Evolutionary conservation across 2,888 invertebrate genomes (phyloP), one percentile per base, ranked within the genome.

Genomic region (Drosophila austrosaltans): DNA sequence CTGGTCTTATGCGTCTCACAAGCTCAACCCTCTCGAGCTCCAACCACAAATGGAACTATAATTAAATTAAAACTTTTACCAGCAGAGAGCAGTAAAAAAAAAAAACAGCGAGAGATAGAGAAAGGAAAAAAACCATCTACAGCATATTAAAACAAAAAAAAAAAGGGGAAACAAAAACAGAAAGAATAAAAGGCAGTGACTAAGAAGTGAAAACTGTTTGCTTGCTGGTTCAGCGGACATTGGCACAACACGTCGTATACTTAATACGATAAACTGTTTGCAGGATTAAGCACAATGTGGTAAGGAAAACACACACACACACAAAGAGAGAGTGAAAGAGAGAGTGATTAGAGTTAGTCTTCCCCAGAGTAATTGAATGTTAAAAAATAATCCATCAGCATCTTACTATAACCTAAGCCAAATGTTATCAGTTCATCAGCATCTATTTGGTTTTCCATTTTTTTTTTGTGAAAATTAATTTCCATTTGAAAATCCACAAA

Each of bases 1-100:
- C 69, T 54, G 75, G 81, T 77, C 79, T 85, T 87, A 85, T 77
- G 78, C 71, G 64, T 72, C 69, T 63, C 25, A 60, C 25, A 22
- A 25, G 8, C 12, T 36, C 22, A 5, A 6, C 25, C 12, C 44
- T 25, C 16, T 8, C n/a, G 30, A 40, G 16, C 7, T 20, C 40
- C 75, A 68, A 67, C 85, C 83, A 72, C 86, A 85, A 79, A 85
- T 81, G 81, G 69, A 81, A 78, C 79, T 86, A 79, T 85, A 85
- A 85, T 85, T 85, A 87, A 85, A 87, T 85, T 85, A 87, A 85
- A 86, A 85, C 79, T 87, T 82, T 78, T 69, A 53, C 81, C 73
- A 81, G 81, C 76, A 76, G 72, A 69, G 22, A 48, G 22, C 48
- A 48, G 48, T 63, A 60, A 40, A 57, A 44, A 56, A 66, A 69